Percentiles rank a stretch among this genome's conserved stretches.
These are phyloP conservation scores for Camponotus pennsylvanicus DNA, from an alignment of 1,140 invertebrate genomes.

Conservation along the genomic window DNA sequence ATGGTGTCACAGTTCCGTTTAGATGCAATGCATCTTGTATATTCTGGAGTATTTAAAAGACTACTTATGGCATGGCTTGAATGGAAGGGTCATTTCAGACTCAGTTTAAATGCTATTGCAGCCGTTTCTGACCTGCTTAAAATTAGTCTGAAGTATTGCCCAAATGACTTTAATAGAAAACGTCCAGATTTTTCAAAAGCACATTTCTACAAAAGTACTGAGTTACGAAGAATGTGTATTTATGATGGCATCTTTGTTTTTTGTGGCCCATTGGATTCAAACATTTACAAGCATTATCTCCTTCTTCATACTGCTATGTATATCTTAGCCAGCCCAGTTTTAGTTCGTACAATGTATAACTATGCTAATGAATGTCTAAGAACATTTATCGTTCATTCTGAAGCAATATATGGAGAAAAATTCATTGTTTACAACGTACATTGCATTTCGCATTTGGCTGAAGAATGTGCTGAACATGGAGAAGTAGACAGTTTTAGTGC, in stretches of 20 bases:
- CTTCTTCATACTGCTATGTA: constrained; percentile 6
- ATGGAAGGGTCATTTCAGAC: not conserved
- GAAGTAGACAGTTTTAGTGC: too few relatives aligned
- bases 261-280: not conserved
- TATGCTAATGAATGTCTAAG: too few relatives aligned
- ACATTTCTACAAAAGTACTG: not conserved
- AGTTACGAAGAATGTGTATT: not conserved
- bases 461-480: too few relatives aligned
- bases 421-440: too few relatives aligned
- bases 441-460: too few relatives aligned
- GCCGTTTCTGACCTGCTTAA: not conserved
- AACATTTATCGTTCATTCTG: too few relatives aligned
- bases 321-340: not conserved
- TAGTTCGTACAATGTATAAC: too few relatives aligned
- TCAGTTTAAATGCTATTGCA: not conserved
- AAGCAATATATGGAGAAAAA: too few relatives aligned
- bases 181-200: not conserved
- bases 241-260: constrained; percentile 6
- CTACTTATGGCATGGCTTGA: not conserved
- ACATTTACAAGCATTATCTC: not conserved
- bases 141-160: not conserved
- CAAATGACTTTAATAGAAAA: not conserved
- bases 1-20: not conserved
- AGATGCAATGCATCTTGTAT: not conserved
- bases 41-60: not conserved